Evolutionary conservation across 1,140 invertebrate genomes (phyloP), one percentile per base, ranked within the genome.

Genomic region (Papilio polytes): DNA sequence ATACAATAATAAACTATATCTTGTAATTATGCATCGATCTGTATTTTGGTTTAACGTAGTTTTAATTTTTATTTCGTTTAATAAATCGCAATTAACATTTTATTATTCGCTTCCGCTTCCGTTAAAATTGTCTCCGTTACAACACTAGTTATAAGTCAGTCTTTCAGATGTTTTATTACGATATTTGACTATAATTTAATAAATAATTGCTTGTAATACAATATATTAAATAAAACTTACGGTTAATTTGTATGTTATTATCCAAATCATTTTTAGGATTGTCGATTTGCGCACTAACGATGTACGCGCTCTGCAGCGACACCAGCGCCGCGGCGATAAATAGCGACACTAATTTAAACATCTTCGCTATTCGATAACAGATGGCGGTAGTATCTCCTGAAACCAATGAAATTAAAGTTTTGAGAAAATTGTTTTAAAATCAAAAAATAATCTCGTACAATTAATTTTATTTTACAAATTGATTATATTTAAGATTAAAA

Each of bases 301-400:
- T 73, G n/a, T 83, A 83, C 0, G 85, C 74, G 81, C 87, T 87
- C 56, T 91, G 89, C 9, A 90, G 86, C 84, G 88, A 90, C 79
- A 92, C 83, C 76, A 92, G 89, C 89, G 90, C 87, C 79, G 87
- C 85, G 59, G 87, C 82, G 85, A 82, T 85, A 82, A 91, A 87
- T 88, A 91, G 87, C 74, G 87, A 90, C 41, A 92, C 81, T 91
- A 90, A 84, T 66, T 83, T 89, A 53, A 90, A 86, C 92, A 94
- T 93, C 83, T 76, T 86, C 22, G 82, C 85, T 89, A 83, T 76
- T 84, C 31, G 77, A 78, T 81, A 73, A 74, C 83, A 92, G 91
- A 89, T 91, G 91, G 80, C 90, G 83, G 83, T 22, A 82, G 78
- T 26, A 76, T 76, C 41, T 4, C 46, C 74, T 76, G 46, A 15